Base-by-base conservation (phyloP, 92 coral and sea anemone species). In the Pocillopora meandrina region DNA sequence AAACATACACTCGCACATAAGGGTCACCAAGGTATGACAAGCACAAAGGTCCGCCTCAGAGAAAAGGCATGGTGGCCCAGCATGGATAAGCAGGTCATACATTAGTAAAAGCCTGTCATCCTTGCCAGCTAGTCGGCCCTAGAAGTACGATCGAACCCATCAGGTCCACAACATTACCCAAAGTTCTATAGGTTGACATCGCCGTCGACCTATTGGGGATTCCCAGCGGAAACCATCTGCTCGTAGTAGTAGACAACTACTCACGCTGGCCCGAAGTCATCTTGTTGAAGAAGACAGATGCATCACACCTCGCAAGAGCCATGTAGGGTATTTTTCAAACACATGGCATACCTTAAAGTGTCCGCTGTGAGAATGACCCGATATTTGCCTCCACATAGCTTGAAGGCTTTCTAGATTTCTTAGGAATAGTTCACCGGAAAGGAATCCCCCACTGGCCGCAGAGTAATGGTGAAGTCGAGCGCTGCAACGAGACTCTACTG, bases 241-340 rank as follows among this genome's bases (percentile, higher is more conserved):
- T 94, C 76, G 92, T 92, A 14, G 84, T 68, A 19, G 80, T 88
- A 8, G 92, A 92, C 87, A 84, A 93, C 86, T 89, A 80, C 75
- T 86, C 82, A 6, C 90, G 93, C 0, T 89, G 95, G 93, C 93
- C 92, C 0, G 93, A 94, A 82, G 93, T 90, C 9, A 81, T 87
- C 59, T 71, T 87, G 31, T 76, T 93, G 21, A 87, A 84, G 89
- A 92, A 91, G 74, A 84, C 95, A 12, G 90, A 89, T 67, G 87
- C 90, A 9, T 60, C 78, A 55, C 91, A 83, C 56, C 83, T 88
- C 31, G 82, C 85, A 18, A 74, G 68, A 10, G 87, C 88, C 31
- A 81, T 88, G 91, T 89, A 91, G 56, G 88, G 85, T n/a, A 90
- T 84, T 64, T 90, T 88, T 89, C 75, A 68, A 67, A 87, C 92